Evolutionary conservation across 2,888 invertebrate genomes (phyloP).

Genomic region (Polyommatus icarus): DNA sequence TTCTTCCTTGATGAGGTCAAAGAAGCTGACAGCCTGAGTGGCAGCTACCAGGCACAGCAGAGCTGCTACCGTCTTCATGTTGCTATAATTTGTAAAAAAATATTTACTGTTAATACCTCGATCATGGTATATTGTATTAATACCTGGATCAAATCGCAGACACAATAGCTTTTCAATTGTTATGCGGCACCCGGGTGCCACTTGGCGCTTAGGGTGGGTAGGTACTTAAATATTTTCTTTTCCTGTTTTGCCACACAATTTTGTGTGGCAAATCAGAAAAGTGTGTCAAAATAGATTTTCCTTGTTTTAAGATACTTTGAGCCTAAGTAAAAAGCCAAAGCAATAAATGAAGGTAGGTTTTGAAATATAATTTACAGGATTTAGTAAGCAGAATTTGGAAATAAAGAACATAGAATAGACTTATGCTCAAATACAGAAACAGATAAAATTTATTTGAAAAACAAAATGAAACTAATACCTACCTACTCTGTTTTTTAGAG

Average conservation of each 20-base stretch:
- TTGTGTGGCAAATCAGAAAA: background rate
- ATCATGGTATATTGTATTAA: background rate
- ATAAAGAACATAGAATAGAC: no score
- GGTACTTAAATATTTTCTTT: no score
- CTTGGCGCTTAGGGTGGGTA: no score
- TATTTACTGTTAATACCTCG: background rate
- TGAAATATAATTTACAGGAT: background rate
- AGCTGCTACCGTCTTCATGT: conserved; percentile 58
- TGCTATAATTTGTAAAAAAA: conserved; percentile 34
- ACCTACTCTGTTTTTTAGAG: background rate
- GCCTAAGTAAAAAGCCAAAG: background rate
- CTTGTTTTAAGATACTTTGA: background rate
- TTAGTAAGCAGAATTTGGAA: background rate
- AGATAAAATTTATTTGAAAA: background rate
- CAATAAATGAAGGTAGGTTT: background rate
- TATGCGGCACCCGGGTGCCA: no score
- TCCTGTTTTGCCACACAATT: no score
- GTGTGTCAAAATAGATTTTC: background rate
- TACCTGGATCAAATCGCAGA: no score
- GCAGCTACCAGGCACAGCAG: conserved; percentile 73
- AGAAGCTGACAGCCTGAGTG: conserved; percentile 84
- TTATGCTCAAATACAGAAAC: no score
- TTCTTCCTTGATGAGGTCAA: conserved; percentile 87
- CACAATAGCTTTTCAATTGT: no score
- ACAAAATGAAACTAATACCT: background rate